These are phyloP conservation scores for Diarsia brunnea DNA, from an alignment of 2,888 invertebrate species.

Conservation along the genomic window DNA sequence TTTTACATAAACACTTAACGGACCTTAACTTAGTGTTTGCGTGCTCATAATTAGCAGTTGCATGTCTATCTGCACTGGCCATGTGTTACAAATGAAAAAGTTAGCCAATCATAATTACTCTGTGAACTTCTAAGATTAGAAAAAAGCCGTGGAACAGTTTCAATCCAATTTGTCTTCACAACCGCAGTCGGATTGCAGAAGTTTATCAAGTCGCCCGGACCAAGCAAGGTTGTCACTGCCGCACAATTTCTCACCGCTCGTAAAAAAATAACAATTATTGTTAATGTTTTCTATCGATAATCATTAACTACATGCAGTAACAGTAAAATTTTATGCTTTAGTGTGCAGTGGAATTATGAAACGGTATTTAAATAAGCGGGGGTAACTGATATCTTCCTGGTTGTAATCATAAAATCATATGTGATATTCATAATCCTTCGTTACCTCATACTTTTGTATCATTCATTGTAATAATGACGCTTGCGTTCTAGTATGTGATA, in stretches of 20 bases:
- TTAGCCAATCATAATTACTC: conserved; percentile 57
- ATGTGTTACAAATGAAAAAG: conserved; percentile 42
- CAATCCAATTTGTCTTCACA: conserved; percentile 66
- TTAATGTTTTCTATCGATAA: conserved; percentile 43
- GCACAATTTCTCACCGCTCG: conserved; percentile 27
- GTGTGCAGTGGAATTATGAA: conserved; percentile 44
- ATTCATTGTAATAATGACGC: conserved; percentile 15
- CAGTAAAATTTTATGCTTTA: conserved; percentile 48
- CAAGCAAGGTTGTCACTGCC: conserved; percentile 63
- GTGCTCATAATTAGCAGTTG: conserved; percentile 51
- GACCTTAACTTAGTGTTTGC: conserved; percentile 38
- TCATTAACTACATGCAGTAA: conserved; percentile 53
- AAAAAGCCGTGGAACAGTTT: conserved; percentile 58
- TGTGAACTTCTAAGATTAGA: conserved; percentile 58
- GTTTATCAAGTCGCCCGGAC: conserved; percentile 66
- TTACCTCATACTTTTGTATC: conserved; percentile 14
- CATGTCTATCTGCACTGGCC: conserved; percentile 49
- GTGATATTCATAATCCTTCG: background rate
- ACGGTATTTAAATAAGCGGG: conserved; percentile 33
- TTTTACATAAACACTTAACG: conserved; percentile 30
- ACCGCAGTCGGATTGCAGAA: conserved; percentile 68
- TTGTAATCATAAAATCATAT: conserved; percentile 5
- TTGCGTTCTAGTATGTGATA: background rate
- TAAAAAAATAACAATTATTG: conserved; percentile 58
- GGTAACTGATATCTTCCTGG: conserved; percentile 26